A percentile compares a stretch with the other conserved stretches of the same genome.
Conservation (phyloP, 2,113 vertebrate species). For the Eubucco bourcierii region DNA sequence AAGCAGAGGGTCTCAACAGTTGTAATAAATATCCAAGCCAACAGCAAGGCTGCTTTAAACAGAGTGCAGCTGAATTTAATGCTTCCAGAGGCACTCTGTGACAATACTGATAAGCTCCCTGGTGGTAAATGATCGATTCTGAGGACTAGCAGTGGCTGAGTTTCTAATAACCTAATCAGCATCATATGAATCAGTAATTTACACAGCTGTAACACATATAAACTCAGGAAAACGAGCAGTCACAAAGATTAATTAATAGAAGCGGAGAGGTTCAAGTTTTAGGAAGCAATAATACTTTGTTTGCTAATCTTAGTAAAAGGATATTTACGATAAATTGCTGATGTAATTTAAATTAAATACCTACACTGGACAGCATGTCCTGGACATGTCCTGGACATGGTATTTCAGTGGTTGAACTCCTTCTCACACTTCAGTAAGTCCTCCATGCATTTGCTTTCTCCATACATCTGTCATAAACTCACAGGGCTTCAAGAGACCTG, state of each 20-base stretch:
- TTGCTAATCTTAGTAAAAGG: not conserved
- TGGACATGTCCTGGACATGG: not conserved
- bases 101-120: not conserved
- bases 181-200: not conserved
- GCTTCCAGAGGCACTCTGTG: not conserved
- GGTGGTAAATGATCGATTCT: not conserved
- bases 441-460: not conserved
- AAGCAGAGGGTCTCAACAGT: not conserved
- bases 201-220: not conserved
- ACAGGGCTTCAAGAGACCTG: not conserved
- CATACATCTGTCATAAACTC: not conserved
- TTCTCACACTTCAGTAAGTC: not conserved
- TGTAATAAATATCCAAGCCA: not conserved
- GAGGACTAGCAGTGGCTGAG: not conserved
- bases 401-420: not conserved
- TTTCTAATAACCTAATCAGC: not conserved
- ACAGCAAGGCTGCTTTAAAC: not conserved
- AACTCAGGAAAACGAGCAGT: not conserved
- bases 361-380: not conserved
- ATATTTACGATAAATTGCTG: not conserved
- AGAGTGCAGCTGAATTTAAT: not conserved
- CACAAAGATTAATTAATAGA: not conserved
- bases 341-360: not conserved
- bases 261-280: not conserved
- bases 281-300: not conserved